Evolutionary conservation across 2,113 vertebrate species (phyloP).

Genomic region (Thalassarche chlororhynchos): DNA sequence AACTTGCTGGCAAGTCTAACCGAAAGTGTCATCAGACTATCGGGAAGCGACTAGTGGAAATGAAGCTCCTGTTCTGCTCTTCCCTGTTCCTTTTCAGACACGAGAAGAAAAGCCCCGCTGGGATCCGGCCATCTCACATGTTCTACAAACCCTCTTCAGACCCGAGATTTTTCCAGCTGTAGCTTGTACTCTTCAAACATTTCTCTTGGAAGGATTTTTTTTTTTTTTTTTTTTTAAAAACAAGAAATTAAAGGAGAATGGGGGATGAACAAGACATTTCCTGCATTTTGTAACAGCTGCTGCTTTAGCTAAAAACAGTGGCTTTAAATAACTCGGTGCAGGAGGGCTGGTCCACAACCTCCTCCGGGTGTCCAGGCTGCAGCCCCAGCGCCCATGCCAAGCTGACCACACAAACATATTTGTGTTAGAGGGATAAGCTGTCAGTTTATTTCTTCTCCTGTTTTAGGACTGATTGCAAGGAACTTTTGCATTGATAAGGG

Average conservation of each 20-base stretch:
- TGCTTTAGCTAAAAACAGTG: background rate
- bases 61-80: background rate
- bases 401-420: background rate
- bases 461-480: background rate
- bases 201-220: background rate
- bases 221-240: background rate
- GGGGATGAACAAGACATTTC: background rate
- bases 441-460: background rate
- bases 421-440: background rate
- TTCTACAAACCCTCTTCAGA: background rate
- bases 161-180: background rate
- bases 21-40: background rate
- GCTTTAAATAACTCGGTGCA: background rate
- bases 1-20: background rate
- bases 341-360: background rate
- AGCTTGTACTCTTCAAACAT: background rate
- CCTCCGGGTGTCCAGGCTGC: background rate
- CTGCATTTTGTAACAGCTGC: background rate
- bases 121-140: background rate
- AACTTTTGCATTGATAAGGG: background rate
- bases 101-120: background rate
- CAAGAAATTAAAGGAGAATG: background rate
- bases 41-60: background rate
- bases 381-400: background rate
- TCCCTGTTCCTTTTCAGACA: background rate